phyloP scores from a whole-genome alignment of 2,113 vertebrate genomes.

The Eublepharis macularius region DNA sequence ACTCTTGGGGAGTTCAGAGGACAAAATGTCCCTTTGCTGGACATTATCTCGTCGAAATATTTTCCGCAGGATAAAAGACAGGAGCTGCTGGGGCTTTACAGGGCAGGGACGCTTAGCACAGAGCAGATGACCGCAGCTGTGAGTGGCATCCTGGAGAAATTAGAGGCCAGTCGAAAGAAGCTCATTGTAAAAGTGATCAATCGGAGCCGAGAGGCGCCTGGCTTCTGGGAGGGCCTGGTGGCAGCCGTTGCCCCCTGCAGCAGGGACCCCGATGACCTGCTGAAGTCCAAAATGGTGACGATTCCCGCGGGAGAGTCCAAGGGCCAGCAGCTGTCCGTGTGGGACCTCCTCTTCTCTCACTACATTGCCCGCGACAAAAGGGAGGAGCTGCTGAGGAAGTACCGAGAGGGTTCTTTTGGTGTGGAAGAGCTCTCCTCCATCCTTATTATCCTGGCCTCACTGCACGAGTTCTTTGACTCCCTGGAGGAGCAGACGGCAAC shows the following conservation, averaged over 20 bases:
- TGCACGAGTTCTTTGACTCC: background rate
- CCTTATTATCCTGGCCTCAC: slow-evolving; percentile 5
- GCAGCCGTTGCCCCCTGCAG: background rate
- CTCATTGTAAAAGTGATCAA: background rate
- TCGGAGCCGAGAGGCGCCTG: slow-evolving; percentile 25
- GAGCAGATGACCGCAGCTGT: slow-evolving; percentile 72
- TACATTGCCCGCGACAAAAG: slow-evolving; percentile 75
- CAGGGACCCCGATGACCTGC: slow-evolving; percentile 7
- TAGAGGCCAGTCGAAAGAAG: background rate
- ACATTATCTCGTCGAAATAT: slow-evolving; percentile 65
- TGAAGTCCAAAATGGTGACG: slow-evolving; percentile 59
- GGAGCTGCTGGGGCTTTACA: slow-evolving; percentile 77
- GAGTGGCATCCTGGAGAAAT: slow-evolving; percentile 68
- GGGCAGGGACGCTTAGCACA: slow-evolving; percentile 70
- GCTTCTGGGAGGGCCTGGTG: slow-evolving; percentile 44
- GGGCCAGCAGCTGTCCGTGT: slow-evolving; percentile 71
- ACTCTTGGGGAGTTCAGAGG: slow-evolving; percentile 49
- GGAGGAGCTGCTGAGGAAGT: slow-evolving; percentile 75
- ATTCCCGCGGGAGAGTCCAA: slow-evolving; percentile 60
- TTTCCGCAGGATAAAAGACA: slow-evolving; percentile 68
- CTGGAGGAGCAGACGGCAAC: background rate
- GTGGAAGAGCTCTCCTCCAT: background rate
- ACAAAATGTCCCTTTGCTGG: slow-evolving; percentile 50
- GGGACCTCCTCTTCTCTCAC: slow-evolving; percentile 77
- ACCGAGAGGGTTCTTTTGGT: slow-evolving; percentile 33